Evolutionary conservation across 2,888 invertebrate genomes (phyloP).

Genomic region (Heteromurus nitidus): DNA sequence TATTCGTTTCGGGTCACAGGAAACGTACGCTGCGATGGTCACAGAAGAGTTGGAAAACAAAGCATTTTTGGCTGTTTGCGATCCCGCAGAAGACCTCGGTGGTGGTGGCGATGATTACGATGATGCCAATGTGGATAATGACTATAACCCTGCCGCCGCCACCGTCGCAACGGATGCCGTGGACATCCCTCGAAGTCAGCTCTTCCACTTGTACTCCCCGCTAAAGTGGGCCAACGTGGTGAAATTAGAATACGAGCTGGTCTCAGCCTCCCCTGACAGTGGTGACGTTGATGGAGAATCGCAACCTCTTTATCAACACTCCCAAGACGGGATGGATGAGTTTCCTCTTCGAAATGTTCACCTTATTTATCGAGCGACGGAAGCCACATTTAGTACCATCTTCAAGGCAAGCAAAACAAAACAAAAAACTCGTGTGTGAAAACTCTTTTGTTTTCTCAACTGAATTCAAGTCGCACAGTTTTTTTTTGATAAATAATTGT

Average conservation of each 20-base stretch:
- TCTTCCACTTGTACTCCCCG: conserved; percentile 73
- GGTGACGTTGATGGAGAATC: conserved; percentile 66
- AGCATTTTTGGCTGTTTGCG: conserved; percentile 30
- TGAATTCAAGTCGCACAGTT: too few relatives aligned
- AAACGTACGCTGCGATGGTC: conserved; percentile 53
- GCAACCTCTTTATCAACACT: conserved; percentile 44
- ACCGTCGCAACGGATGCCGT: conserved; percentile 19
- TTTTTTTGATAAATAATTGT: too few relatives aligned
- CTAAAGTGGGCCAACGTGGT: conserved; percentile 71
- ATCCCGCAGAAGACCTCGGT: conserved; percentile 13
- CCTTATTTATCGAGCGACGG: conserved; percentile 64
- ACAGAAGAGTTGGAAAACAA: conserved; percentile 51
- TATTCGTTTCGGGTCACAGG: conserved; percentile 69
- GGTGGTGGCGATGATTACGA: conserved; percentile 31
- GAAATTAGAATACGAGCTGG: conserved; percentile 71
- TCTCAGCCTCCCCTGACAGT: conserved; percentile 59
- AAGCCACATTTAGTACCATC: conserved; percentile 65
- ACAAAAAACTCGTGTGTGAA: too few relatives aligned
- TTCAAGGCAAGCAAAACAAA: conserved; percentile 68
- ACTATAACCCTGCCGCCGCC: conserved; percentile 35
- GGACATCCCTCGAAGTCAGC: conserved; percentile 70
- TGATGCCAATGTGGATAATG: too few relatives aligned
- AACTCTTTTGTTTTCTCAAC: too few relatives aligned
- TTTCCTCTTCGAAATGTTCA: conserved; percentile 70
- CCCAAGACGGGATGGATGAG: conserved; percentile 51